Base-by-base conservation (phyloP, 2,797 vertebrate species). In the Decapterus maruadsi region DNA sequence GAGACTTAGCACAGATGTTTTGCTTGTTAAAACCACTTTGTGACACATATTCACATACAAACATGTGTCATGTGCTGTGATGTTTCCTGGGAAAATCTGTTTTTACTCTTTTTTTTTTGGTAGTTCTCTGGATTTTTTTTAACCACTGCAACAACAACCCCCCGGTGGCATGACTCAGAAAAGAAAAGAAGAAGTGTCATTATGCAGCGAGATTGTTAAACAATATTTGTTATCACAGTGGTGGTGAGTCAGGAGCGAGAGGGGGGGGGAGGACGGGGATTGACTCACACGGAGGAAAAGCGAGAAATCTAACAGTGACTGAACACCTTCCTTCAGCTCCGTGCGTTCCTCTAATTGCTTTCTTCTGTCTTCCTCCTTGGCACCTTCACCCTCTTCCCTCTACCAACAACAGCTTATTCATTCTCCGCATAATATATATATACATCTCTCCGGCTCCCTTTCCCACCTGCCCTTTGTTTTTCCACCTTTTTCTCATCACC, bases 1-100 rank as follows among this genome's bases (percentile, higher is more conserved):
- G 72, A 60, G 36, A 54, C 48, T 62, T 42, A 83, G 74, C 90
- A 90, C 90, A 90, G 87, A 87, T 91, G 87, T 89, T 90, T 76
- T 66, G 45, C 31, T 69, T 80, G 63, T 83, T 73, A 55, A 68
- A 80, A 68, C 63, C 66, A 77, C 53, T 77, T 77, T 19, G 71
- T 71, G 85, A 90, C 83, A 83, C 69, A 65, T 19, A 67, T 50
- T 81, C 73, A 81, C 20, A 77, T 55, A 75, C 75, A 86, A 84
- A 74, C 14, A 48, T 64, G 63, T 75, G 73, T 71, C 61, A 66
- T 43, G 9, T 68, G 20, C 46, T 68, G 48, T 74, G 80, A 71
- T 58, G 72, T 81, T 74, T 60, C 19, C 66, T 40, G 66, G 63
- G 65, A 73, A 79, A 72, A 29, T 65, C 31, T 6, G 31, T 34